phyloP scores from a whole-genome alignment of 2,113 vertebrate species.

The Ciconia boyciana region DNA sequence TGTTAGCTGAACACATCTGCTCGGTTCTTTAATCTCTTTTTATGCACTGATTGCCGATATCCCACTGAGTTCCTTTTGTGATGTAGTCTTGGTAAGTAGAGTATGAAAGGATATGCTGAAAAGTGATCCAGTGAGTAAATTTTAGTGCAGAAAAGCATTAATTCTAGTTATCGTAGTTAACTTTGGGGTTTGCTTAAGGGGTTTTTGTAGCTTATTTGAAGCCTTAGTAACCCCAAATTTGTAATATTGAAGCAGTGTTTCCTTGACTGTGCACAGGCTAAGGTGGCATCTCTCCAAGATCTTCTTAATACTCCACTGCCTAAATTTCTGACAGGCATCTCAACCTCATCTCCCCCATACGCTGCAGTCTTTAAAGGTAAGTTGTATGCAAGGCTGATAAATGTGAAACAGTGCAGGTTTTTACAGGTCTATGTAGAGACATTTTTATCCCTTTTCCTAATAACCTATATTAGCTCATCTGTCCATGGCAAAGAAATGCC shows the following conservation, averaged over 20 bases:
- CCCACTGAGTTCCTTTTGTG: not conserved
- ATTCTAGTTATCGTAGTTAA: not conserved
- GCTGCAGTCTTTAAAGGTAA: slow-evolving; percentile 75
- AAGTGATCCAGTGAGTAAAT: not conserved
- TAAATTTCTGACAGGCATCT: slow-evolving; percentile 69
- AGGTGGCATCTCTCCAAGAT: slow-evolving; percentile 72
- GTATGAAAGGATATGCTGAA: not conserved
- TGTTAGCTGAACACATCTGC: not conserved
- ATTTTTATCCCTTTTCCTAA: not conserved
- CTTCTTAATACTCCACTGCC: slow-evolving; percentile 79
- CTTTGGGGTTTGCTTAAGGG: not conserved
- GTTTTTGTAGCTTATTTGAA: not conserved
- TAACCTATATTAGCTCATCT: not conserved
- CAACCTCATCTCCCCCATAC: slow-evolving; percentile 60
- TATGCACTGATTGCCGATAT: not conserved
- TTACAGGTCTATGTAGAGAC: not conserved
- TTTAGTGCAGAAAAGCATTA: not conserved
- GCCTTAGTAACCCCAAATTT: not conserved
- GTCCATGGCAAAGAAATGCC: not conserved
- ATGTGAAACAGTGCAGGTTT: not conserved
- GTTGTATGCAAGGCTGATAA: not conserved
- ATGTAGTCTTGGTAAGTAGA: not conserved
- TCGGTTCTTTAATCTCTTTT: not conserved
- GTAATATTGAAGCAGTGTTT: not conserved
- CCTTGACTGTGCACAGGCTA: slow-evolving; percentile 44